Conservation (phyloP, 2,113 vertebrate genomes). For the Caranx melampygus region DNA sequence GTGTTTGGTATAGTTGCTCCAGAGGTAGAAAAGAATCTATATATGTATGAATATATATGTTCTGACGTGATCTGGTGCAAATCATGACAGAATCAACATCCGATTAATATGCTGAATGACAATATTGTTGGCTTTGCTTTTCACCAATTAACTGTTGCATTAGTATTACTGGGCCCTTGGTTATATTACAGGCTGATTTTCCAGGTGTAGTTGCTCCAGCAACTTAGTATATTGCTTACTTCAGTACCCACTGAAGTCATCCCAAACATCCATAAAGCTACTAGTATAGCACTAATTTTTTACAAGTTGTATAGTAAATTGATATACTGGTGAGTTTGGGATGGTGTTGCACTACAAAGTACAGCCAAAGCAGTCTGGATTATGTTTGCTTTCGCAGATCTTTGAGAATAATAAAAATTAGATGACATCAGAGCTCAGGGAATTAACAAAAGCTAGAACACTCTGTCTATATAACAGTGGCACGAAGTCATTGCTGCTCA, state of each 20-base stretch:
- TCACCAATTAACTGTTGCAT: background rate
- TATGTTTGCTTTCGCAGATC: too few relatives aligned
- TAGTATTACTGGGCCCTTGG: background rate
- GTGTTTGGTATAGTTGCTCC: background rate
- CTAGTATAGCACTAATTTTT: background rate
- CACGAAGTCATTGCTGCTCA: background rate
- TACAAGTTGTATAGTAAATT: too few relatives aligned
- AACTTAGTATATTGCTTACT: background rate
- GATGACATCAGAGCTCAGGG: too few relatives aligned
- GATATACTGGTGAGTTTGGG: too few relatives aligned
- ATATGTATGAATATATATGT: background rate
- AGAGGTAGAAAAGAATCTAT: background rate
- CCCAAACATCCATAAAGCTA: background rate
- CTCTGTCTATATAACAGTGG: background rate
- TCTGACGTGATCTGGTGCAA: background rate
- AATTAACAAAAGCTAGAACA: too few relatives aligned
- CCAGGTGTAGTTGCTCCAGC: background rate
- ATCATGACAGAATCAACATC: constrained; percentile 23
- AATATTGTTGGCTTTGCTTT: background rate
- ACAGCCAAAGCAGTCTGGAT: too few relatives aligned
- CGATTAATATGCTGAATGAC: constrained; percentile 1
- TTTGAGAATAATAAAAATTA: too few relatives aligned
- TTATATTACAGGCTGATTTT: background rate
- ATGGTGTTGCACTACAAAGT: too few relatives aligned
- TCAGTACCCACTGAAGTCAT: background rate